These are phyloP conservation scores for Netelia melanura DNA, from an alignment of 2,888 invertebrate species.

Conservation along the genomic window DNA sequence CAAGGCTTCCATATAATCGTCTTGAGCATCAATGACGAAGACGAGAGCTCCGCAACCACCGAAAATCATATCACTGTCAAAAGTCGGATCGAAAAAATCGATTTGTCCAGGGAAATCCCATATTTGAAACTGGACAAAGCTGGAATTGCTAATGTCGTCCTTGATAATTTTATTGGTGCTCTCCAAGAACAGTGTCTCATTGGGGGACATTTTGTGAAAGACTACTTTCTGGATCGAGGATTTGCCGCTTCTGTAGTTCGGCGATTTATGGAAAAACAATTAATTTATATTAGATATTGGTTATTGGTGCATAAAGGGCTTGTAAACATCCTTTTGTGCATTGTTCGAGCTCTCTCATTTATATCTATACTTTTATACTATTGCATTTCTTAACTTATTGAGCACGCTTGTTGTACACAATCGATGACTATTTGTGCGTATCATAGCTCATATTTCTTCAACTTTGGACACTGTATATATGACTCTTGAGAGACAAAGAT, in stretches of 20 bases:
- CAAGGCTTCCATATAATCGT: slow-evolving; percentile 98
- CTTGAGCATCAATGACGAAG: slow-evolving; percentile 99
- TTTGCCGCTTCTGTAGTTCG: slow-evolving; percentile 94
- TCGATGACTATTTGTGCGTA: too few relatives aligned
- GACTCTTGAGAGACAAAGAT: too few relatives aligned
- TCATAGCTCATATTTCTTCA: too few relatives aligned
- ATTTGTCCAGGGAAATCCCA: slow-evolving; percentile 99
- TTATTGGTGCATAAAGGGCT: neutral
- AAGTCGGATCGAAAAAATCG: slow-evolving; percentile 98
- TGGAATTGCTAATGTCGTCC: slow-evolving; percentile 98
- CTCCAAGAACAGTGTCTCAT: slow-evolving; percentile 99
- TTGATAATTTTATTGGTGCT: slow-evolving; percentile 99
- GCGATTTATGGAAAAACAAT: neutral
- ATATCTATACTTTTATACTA: too few relatives aligned
- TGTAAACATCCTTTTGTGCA: neutral
- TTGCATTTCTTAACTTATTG: too few relatives aligned
- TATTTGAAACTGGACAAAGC: slow-evolving; percentile 99
- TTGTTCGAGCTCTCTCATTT: too few relatives aligned
- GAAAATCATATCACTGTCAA: slow-evolving; percentile 98
- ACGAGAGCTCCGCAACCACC: slow-evolving; percentile 98
- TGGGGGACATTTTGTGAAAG: slow-evolving; percentile 99
- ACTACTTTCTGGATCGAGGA: slow-evolving; percentile 99
- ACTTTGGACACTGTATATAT: too few relatives aligned
- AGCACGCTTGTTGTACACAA: too few relatives aligned
- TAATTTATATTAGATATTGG: neutral